Evolutionary conservation across 2,113 vertebrate species (phyloP).

Genomic region (Hyla sarda): DNA sequence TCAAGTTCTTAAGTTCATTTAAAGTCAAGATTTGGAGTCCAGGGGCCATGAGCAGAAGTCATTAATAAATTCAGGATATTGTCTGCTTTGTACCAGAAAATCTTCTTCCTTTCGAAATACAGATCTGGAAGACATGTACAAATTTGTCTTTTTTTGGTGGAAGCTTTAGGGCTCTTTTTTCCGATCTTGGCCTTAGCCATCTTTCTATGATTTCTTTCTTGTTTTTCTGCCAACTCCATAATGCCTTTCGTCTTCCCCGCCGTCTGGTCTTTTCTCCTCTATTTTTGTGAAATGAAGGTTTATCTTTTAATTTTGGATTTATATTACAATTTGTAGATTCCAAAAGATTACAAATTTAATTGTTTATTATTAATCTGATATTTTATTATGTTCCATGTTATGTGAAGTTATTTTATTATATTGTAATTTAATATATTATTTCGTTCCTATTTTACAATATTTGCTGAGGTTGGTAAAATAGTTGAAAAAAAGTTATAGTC

Average conservation of each 20-base stretch:
- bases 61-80: not conserved
- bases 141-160: not conserved
- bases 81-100: not conserved
- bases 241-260: not conserved
- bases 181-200: not conserved
- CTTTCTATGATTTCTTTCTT: not conserved
- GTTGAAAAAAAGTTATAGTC: too few relatives aligned
- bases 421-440: too few relatives aligned
- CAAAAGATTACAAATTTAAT: not conserved
- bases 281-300: not conserved
- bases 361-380: not conserved
- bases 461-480: too few relatives aligned
- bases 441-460: too few relatives aligned
- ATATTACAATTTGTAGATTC: not conserved
- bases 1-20: conserved; percentile 5
- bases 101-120: not conserved
- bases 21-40: not conserved
- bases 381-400: too few relatives aligned
- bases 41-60: not conserved
- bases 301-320: not conserved
- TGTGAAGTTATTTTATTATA: too few relatives aligned
- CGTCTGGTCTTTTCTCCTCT: not conserved
- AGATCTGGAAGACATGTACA: not conserved
- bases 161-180: not conserved
- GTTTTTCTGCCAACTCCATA: not conserved